Conservation (phyloP, 2,797 vertebrate genomes). For the Mastacembelus armatus region DNA sequence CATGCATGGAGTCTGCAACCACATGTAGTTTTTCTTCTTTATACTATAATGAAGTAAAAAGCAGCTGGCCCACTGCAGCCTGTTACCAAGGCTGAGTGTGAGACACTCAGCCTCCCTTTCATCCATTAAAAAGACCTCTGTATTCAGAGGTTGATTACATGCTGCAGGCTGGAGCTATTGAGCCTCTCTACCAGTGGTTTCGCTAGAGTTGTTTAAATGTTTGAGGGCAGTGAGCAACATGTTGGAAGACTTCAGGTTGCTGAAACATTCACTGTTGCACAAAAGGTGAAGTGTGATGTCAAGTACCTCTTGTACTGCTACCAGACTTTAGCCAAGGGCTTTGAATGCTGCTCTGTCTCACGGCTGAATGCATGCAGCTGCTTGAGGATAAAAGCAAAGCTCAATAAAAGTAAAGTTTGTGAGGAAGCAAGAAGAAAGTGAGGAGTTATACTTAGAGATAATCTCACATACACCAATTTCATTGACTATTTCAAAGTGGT, state of each 20-base stretch:
- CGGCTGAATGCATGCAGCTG: background rate
- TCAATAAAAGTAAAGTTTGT: background rate
- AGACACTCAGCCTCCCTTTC: conserved; percentile 14
- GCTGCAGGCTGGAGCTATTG: conserved; percentile 20
- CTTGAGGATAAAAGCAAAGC: background rate
- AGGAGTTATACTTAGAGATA: background rate
- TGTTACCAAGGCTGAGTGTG: conserved; percentile 5
- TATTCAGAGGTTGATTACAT: conserved; percentile 39
- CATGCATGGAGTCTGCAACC: background rate
- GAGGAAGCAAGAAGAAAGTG: background rate
- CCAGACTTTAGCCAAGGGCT: background rate
- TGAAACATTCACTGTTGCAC: conserved; percentile 11
- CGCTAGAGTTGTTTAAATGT: conserved; percentile 22
- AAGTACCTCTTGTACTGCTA: conserved; percentile 12
- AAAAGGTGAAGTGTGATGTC: conserved; percentile 41
- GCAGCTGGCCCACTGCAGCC: background rate
- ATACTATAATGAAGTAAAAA: conserved; percentile 20
- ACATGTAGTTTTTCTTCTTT: conserved; percentile 7
- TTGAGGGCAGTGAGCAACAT: conserved; percentile 7
- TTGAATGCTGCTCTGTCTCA: background rate
- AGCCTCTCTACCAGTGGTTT: conserved; percentile 12
- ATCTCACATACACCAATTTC: background rate
- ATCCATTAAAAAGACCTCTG: conserved; percentile 33
- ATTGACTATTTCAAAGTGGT: background rate
- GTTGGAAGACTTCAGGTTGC: conserved; percentile 8